Evolutionary conservation across 2,888 invertebrate species (phyloP), one percentile per base, ranked within the genome.

Genomic region (Troides aeacus): DNA sequence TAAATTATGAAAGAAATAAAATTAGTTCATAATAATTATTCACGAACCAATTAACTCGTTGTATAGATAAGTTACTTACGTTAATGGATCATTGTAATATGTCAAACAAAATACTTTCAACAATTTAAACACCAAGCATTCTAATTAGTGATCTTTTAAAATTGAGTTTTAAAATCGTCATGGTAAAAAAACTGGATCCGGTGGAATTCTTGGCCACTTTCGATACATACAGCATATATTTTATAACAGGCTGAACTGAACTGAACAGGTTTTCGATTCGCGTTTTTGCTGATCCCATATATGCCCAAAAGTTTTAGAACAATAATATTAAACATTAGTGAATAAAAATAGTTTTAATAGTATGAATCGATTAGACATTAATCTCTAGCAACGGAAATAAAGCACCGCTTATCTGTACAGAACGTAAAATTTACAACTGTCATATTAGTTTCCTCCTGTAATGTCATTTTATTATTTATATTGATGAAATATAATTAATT

Each of bases 161-260:
- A 67, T n/a, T 15, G 24, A 36, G 21, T 53, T 50, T 64, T 61
- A 39, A 62, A 17, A 42, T 57, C 53, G 71, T 64, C 60, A 66
- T 71, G 62, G 18, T 36, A 46, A 50, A 66, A 70, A 72, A 77
- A 74, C 73, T 73, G 74, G 74, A 68, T 62, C 65, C 71, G 72
- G 71, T 69, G 73, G 74, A 77, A 76, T 74, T 74, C 74, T 74
- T 75, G 71, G 71, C 71, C 75, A 76, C 76, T 77, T 76, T 78
- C 77, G 73, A 75, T 74, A 70, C 69, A 62, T 72, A 72, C 71
- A n/a, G 21, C n/a, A 62, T 69, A 18, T 66, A 53, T 57, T 30
- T 59, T 64, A 63, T 62, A 67, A 69, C 69, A 71, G 65, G 70
- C 69, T 62, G 69, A 57, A 17, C n/a, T 46, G 56, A n/a, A 56